Conservation (phyloP, 2,888 invertebrate species). For the Pycnomerus fuliginosus region DNA sequence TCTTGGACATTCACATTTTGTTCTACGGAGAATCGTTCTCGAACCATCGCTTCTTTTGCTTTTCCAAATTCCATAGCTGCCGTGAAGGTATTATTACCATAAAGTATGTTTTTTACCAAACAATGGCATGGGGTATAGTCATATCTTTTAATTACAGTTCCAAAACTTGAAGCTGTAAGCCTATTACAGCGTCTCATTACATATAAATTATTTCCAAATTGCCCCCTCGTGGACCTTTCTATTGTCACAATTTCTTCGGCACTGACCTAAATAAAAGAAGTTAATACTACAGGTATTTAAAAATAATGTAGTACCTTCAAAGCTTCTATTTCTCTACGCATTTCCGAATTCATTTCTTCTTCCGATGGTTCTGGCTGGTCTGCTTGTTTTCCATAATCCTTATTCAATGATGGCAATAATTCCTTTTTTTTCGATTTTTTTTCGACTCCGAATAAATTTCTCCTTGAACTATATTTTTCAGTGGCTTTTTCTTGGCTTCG, state of each 20-base stretch:
- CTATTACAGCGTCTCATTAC: neutral
- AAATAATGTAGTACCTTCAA: neutral
- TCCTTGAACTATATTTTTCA: neutral
- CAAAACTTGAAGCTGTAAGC: conserved; percentile 1
- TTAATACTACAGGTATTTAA: too few relatives aligned
- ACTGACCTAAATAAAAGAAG: too few relatives aligned
- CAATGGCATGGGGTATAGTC: neutral
- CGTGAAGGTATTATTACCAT: neutral
- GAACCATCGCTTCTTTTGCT: neutral
- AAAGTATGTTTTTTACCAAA: neutral
- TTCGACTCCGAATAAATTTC: neutral
- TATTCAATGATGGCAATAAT: neutral
- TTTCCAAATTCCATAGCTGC: conserved; percentile 1
- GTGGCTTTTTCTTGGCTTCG: neutral
- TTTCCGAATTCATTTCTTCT: neutral
- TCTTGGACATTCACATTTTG: neutral
- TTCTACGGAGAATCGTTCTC: neutral
- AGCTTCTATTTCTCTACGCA: neutral
- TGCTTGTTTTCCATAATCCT: neutral
- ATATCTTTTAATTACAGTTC: neutral
- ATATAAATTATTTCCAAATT: neutral
- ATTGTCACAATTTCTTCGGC: neutral
- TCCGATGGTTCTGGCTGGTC: neutral
- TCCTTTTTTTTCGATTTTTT: neutral
- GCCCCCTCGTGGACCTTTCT: neutral